These are phyloP conservation scores for Eidolon helvum DNA, from an alignment of 2,113 vertebrate genomes.

Conservation along the genomic window DNA sequence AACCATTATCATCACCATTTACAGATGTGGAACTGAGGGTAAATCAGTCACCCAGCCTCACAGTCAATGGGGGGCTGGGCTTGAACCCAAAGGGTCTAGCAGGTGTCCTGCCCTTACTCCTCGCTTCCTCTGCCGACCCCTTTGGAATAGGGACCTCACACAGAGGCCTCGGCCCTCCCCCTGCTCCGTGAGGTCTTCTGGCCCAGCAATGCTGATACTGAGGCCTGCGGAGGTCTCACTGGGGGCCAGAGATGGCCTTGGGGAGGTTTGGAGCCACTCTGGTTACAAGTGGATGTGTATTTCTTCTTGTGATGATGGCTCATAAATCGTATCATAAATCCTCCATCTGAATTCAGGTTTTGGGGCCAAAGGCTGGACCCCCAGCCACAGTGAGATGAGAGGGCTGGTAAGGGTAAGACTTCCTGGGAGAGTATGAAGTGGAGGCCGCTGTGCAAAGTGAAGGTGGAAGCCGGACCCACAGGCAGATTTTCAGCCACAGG, in stretches of 20 bases:
- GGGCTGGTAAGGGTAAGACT: neutral
- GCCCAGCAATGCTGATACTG: neutral
- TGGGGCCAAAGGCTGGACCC: neutral
- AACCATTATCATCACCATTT: rapidly evolving
- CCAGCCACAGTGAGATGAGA: neutral
- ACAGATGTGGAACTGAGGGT: neutral
- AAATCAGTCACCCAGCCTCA: rapidly evolving
- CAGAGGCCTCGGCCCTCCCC: too few relatives aligned
- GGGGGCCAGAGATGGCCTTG: neutral
- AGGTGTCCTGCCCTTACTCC: too few relatives aligned
- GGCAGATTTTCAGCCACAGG: neutral
- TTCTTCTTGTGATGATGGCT: neutral
- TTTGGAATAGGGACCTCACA: neutral
- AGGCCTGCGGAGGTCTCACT: neutral
- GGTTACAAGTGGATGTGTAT: too few relatives aligned
- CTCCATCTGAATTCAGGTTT: rapidly evolving
- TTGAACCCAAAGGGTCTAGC: neutral
- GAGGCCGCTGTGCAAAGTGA: neutral
- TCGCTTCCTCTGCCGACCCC: neutral
- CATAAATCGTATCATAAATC: too few relatives aligned
- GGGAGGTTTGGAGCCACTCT: neutral
- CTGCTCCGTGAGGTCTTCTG: neutral
- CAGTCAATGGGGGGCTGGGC: neutral
- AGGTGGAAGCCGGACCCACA: rapidly evolving
- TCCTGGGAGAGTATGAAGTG: neutral